Percentiles rank a stretch among this genome's conserved stretches.
These are phyloP conservation scores for Hymenochirus boettgeri DNA, from an alignment of 2,113 vertebrate species.

Conservation along the genomic window DNA sequence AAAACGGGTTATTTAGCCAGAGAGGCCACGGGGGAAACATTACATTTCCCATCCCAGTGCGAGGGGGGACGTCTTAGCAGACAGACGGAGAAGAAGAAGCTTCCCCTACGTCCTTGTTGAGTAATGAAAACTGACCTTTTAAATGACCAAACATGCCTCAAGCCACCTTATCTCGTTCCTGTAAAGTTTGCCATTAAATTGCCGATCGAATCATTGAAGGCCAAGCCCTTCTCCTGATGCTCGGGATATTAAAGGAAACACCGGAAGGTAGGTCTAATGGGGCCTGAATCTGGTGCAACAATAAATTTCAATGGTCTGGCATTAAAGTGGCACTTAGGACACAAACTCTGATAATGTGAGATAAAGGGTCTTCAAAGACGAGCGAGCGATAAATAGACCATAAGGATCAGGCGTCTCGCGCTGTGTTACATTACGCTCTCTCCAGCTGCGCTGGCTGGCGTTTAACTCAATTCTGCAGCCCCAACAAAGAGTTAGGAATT, in stretches of 20 bases:
- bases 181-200: background rate
- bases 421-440: too few species aligned
- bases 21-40: too few species aligned
- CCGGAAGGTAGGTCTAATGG: background rate
- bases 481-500: too few species aligned
- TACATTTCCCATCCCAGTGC: background rate
- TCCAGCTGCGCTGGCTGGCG: too few species aligned
- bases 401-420: background rate
- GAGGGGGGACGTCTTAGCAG: background rate
- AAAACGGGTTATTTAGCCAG: too few species aligned
- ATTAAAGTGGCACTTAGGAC: too few species aligned
- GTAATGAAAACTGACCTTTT: constrained; percentile 3
- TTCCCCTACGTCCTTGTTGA: background rate
- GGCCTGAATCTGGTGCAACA: too few species aligned
- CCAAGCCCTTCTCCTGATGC: background rate
- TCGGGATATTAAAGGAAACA: background rate
- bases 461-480: too few species aligned
- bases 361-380: background rate
- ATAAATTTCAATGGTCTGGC: too few species aligned
- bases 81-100: background rate
- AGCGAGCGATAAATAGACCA: background rate
- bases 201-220: background rate
- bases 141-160: background rate
- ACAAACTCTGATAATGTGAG: background rate
- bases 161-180: background rate